These are phyloP conservation scores for Thalassophryne amazonica DNA, from an alignment of 2,797 vertebrate species.

Conservation along the genomic window DNA sequence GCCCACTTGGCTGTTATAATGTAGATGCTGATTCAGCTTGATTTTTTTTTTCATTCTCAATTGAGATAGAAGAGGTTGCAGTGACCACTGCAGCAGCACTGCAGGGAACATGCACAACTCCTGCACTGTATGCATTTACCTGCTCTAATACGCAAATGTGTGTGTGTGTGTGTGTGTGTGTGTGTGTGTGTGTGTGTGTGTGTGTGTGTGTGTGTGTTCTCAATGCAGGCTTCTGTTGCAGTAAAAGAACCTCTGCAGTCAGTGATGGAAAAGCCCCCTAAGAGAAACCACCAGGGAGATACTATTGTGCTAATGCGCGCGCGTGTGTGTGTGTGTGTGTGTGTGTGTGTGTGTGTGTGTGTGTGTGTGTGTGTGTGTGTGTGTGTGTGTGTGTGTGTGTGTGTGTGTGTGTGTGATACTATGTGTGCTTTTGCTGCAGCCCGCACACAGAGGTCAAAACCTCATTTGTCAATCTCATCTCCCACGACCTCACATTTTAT, in stretches of 20 bases:
- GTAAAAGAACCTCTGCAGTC: constrained; percentile 62
- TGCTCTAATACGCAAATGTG: too few species aligned
- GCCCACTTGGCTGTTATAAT: too few species aligned
- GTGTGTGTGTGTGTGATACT: constrained; percentile 44
- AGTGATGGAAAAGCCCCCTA: constrained; percentile 74
- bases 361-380: constrained; percentile 1
- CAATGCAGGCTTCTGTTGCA: constrained; percentile 48
- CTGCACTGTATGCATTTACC: too few species aligned
- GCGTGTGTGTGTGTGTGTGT: constrained; percentile 20
- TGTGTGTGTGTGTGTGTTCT: constrained; percentile 26
- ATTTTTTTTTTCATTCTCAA: constrained; percentile 35
- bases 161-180: neutral
- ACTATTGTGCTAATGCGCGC: constrained; percentile 33
- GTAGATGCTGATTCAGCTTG: constrained; percentile 48
- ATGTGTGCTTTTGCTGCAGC: constrained; percentile 56
- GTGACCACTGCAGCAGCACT: constrained; percentile 44
- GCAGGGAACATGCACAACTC: constrained; percentile 18
- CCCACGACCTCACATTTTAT: neutral
- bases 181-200: constrained; percentile 1
- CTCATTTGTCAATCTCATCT: constrained; percentile 46
- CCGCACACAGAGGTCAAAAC: constrained; percentile 58
- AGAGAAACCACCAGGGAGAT: constrained; percentile 58
- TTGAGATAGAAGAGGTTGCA: constrained; percentile 29
- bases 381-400: constrained; percentile 8
- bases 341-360: neutral